Evolutionary conservation across 2,113 vertebrate species (phyloP).

Genomic region (Pseudopodoces humilis): DNA sequence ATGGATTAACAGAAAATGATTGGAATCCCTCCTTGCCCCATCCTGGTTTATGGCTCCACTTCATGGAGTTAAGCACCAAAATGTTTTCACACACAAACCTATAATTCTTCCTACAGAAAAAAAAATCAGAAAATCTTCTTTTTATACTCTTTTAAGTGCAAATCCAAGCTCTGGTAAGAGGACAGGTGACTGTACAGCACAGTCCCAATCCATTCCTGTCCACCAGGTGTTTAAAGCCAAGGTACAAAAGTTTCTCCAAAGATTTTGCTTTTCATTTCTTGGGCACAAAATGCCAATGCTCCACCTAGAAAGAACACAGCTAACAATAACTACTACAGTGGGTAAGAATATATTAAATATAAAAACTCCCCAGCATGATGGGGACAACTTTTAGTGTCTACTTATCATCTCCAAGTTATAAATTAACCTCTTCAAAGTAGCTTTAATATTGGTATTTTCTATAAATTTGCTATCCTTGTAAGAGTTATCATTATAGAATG

Average conservation of each 20-base stretch:
- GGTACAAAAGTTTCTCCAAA: not conserved
- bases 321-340: not conserved
- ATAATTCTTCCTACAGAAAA: not conserved
- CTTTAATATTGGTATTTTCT: not conserved
- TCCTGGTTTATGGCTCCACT: not conserved
- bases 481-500: not conserved
- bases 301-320: not conserved
- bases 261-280: not conserved
- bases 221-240: not conserved
- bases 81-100: not conserved
- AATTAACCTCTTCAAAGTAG: not conserved
- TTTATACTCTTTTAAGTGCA: not conserved
- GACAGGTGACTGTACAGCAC: not conserved
- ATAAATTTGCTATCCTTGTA: not conserved
- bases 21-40: not conserved
- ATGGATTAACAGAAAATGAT: not conserved
- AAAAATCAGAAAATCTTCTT: not conserved
- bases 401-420: not conserved
- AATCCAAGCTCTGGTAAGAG: not conserved
- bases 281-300: not conserved
- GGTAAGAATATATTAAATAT: not conserved
- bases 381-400: not conserved
- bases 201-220: not conserved
- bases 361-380: not conserved
- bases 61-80: not conserved